phyloP scores from a whole-genome alignment of 2,888 invertebrate genomes.

The Campopleginae sp. region DNA sequence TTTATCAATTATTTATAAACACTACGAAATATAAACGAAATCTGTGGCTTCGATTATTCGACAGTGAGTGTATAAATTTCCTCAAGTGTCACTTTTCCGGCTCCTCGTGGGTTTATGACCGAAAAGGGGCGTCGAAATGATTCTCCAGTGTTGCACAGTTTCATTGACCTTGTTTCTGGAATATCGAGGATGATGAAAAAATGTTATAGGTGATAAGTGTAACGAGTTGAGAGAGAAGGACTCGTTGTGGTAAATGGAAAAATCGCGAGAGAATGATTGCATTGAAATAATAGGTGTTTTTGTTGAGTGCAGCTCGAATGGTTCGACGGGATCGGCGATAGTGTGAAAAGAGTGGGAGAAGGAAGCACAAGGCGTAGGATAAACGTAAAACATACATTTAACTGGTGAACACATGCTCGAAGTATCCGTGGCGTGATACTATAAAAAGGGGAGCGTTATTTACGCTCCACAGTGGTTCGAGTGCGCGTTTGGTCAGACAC shows the following conservation, averaged over 20 bases:
- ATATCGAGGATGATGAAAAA: not conserved
- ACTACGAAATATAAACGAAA: not conserved
- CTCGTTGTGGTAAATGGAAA: not conserved
- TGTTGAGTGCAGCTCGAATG: constrained; percentile 4
- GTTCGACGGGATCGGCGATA: constrained; percentile 14
- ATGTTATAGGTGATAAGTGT: constrained; percentile 1
- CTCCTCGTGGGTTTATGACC: not conserved
- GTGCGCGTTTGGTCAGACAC: constrained; percentile 56
- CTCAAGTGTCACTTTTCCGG: not conserved
- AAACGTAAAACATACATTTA: not conserved
- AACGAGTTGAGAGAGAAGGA: not conserved
- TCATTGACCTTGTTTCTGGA: not conserved
- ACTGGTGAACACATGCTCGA: not conserved
- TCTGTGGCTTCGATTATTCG: not conserved
- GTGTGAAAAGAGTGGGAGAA: not conserved
- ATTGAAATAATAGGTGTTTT: constrained; percentile 7
- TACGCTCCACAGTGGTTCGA: constrained; percentile 48
- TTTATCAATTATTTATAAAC: not conserved
- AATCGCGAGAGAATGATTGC: not conserved
- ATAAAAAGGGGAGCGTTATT: constrained; percentile 28
- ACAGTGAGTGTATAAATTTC: constrained; percentile 2
- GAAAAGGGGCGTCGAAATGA: not conserved
- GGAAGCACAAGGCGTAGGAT: not conserved
- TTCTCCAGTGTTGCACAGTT: not conserved
- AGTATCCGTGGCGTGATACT: constrained; percentile 10